Evolutionary conservation across 2,797 vertebrate species (phyloP).

Genomic region (Thamnophis elegans): DNA sequence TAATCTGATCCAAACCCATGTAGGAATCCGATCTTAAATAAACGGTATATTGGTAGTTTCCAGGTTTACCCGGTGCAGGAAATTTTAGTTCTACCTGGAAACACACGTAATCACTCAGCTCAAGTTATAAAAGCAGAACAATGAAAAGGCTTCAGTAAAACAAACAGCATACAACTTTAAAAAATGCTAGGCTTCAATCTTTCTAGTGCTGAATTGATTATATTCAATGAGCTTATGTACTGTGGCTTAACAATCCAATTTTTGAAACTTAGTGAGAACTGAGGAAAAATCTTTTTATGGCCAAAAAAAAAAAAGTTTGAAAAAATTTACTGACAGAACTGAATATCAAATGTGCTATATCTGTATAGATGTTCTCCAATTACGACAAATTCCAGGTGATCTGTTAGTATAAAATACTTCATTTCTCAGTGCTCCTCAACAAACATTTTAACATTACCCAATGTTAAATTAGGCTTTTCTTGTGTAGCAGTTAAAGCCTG

Average conservation of each 20-base stretch:
- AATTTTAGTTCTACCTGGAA: constrained; percentile 97
- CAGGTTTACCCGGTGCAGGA: constrained; percentile 95
- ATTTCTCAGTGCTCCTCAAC: not conserved
- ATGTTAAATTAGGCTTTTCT: not conserved
- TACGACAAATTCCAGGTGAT: not conserved
- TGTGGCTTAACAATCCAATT: not conserved
- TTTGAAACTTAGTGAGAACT: not conserved
- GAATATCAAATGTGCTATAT: not conserved
- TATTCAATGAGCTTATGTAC: not conserved
- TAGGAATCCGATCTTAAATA: constrained; percentile 96
- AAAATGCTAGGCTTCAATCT: not conserved
- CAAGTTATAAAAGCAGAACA: constrained; percentile 7
- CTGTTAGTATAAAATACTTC: not conserved
- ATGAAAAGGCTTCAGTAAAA: not conserved
- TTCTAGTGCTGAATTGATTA: not conserved
- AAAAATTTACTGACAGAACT: not conserved
- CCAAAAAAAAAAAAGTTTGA: not conserved
- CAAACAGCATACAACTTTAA: not conserved
- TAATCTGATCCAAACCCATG: constrained; percentile 95
- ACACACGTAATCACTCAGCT: constrained; percentile 30
- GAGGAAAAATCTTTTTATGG: not conserved
- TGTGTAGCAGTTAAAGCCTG: not conserved
- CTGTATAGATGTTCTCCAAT: not conserved
- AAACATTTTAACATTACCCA: not conserved
- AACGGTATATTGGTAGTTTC: constrained; percentile 97